Evolutionary conservation across 35 echinoderm and acorn worm species (phyloP), one percentile per base, ranked within the genome.

Genomic region (Apostichopus parvimensis): DNA sequence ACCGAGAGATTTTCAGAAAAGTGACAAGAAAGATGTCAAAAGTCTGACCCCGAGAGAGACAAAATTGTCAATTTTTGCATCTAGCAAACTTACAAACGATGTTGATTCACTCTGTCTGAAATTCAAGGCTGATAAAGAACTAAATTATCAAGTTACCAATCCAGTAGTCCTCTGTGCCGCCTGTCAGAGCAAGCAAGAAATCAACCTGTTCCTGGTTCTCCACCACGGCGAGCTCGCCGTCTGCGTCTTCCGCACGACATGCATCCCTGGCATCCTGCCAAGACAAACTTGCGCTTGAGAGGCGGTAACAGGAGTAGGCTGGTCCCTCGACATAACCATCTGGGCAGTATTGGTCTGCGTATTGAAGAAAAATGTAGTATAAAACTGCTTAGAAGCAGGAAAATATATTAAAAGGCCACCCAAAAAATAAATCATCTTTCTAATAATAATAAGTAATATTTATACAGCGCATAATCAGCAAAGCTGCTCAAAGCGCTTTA

Each of bases 251-350:
- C 2, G 73, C 71, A 14, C 73, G 78, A 76, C 97, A 98, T 25
- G 83, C 92, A 72, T 92, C 87, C 61, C 97, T 86, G 62, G 97
- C 97, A 89, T 83, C 90, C 18, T 90, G 77, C 97, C 97, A 98
- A 6, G 92, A 94, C 15, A 8, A 13, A 22, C 90, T 80, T 9
- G 56, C 25, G 12, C 57, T 77, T 14, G 65, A 85, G 65, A 96
- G 90, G 13, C 87, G 88, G 87, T 94, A 98, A 64, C 97, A 98
- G 53, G 90, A 78, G 73, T 91, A 98, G 4, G 90, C 87, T 13
- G 77, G 92, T 59, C 97, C 97, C 8, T 90, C 84, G 1, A 73
- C 18, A 21, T 93, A 98, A 23, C 91, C 92, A 64, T 60, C 56
- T 0, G 94, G 97, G 77, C 97, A 98, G 52, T 84, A 83, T 0